These are phyloP conservation scores for Ennomos erosarius DNA, from an alignment of 2,888 invertebrate genomes.

Conservation along the genomic window DNA sequence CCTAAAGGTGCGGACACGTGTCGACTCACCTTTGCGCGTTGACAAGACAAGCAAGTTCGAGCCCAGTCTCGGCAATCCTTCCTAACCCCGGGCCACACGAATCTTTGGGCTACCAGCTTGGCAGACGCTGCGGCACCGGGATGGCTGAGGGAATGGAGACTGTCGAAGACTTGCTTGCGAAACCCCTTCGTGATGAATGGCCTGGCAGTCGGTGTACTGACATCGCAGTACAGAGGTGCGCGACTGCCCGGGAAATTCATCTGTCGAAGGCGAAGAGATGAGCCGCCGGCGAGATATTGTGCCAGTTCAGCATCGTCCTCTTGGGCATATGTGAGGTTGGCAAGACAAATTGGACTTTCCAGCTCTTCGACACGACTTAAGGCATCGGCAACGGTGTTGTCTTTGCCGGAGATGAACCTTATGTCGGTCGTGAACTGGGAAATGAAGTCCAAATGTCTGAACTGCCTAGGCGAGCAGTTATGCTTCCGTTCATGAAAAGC, in stretches of 20 bases:
- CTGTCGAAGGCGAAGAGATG: conserved; percentile 36
- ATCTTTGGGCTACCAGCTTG: conserved; percentile 49
- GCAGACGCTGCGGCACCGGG: conserved; percentile 39
- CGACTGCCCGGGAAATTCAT: conserved; percentile 23
- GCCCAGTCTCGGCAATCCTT: conserved; percentile 52
- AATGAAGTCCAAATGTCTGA: conserved; percentile 38
- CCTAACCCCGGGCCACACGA: conserved; percentile 56
- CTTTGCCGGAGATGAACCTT: conserved; percentile 31
- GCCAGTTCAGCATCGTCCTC: conserved; percentile 31
- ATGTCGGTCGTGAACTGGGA: conserved; percentile 41
- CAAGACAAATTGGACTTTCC: conserved; percentile 20
- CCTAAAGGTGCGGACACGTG: conserved; percentile 48
- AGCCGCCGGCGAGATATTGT: conserved; percentile 17
- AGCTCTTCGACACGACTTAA: conserved; percentile 46
- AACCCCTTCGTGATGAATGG: conserved; percentile 37
- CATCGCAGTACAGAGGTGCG: conserved; percentile 40
- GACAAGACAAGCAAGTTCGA: conserved; percentile 50
- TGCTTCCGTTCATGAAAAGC: conserved; percentile 49
- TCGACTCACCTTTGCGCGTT: conserved; percentile 50
- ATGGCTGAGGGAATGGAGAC: conserved; percentile 41
- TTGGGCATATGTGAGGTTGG: conserved; percentile 31
- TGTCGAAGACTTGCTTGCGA: conserved; percentile 40
- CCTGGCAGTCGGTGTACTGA: conserved; percentile 34
- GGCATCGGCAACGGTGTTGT: conserved; percentile 45
- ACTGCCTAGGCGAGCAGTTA: conserved; percentile 44